phyloP scores from a whole-genome alignment of 2,113 vertebrate species.

The Trematomus loennbergii region DNA sequence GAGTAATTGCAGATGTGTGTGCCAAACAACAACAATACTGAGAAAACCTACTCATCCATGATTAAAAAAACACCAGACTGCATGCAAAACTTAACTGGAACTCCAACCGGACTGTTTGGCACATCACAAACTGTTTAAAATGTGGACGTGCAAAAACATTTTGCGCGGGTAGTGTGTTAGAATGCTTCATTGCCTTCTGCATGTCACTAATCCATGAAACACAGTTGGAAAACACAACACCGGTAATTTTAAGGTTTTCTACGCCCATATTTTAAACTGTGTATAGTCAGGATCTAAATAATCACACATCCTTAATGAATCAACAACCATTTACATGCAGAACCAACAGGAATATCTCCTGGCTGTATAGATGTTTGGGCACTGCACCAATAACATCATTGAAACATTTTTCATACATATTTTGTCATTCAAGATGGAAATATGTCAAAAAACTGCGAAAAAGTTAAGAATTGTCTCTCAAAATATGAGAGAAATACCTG shows the following conservation, averaged over 20 bases:
- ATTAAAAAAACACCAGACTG: slow-evolving; percentile 49
- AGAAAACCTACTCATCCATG: slow-evolving; percentile 58
- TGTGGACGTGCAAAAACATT: not conserved
- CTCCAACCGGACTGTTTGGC: not conserved
- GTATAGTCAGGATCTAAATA: not conserved
- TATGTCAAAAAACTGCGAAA: not conserved
- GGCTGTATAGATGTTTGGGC: not conserved
- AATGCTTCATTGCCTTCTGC: slow-evolving; percentile 3
- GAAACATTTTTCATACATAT: not conserved
- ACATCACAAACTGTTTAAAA: slow-evolving; percentile 1
- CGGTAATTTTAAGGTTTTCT: not conserved
- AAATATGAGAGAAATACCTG: not conserved
- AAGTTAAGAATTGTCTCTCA: not conserved
- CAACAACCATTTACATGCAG: not conserved
- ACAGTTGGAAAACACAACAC: not conserved
- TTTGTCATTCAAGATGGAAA: not conserved
- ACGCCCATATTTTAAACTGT: not conserved
- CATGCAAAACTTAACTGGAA: slow-evolving; percentile 59
- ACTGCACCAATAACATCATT: not conserved
- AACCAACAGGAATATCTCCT: not conserved
- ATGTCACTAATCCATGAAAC: not conserved
- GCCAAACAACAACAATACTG: slow-evolving; percentile 62
- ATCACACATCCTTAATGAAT: not conserved
- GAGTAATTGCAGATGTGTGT: slow-evolving; percentile 78
- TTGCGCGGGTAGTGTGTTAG: not conserved